Percentiles rank a stretch among this genome's conserved stretches.
Evolutionary conservation across 2,113 vertebrate species (phyloP).

Genomic region (Hystrix brachyura): DNA sequence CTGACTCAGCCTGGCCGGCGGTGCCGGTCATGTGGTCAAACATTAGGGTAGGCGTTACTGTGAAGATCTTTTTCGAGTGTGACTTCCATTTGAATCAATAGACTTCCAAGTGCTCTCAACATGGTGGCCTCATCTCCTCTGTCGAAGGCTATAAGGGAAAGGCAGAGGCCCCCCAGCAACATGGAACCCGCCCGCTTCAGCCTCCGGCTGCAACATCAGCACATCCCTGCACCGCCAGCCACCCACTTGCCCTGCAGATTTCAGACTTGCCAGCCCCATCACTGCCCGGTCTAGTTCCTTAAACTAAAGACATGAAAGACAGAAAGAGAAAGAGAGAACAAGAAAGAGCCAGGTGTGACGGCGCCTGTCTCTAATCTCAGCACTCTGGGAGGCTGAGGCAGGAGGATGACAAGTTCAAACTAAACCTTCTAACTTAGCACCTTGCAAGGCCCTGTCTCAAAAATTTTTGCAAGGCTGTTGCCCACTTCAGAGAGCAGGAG

Average conservation of each 20-base stretch:
- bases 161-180: not conserved
- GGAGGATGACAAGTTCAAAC: no score
- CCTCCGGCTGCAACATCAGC: fast-evolving
- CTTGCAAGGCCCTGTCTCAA: not conserved
- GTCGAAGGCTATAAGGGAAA: not conserved
- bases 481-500: not conserved
- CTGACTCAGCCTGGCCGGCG: not conserved
- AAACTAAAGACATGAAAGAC: not conserved
- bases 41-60: not conserved
- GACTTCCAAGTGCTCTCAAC: no score
- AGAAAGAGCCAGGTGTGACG: no score
- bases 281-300: not conserved
- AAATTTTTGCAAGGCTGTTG: not conserved
- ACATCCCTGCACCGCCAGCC: not conserved
- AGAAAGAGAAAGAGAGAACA: not conserved
- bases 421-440: not conserved
- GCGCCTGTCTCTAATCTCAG: not conserved
- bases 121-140: no score
- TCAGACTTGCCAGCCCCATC: no score
- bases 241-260: not conserved
- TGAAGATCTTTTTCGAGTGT: not conserved
- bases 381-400: not conserved
- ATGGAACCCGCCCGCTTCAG: fast-evolving
- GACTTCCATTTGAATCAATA: no score
- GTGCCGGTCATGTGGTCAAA: not conserved